Conservation (phyloP, 64 coral and sea anemone species). For the Montipora foliosa region DNA sequence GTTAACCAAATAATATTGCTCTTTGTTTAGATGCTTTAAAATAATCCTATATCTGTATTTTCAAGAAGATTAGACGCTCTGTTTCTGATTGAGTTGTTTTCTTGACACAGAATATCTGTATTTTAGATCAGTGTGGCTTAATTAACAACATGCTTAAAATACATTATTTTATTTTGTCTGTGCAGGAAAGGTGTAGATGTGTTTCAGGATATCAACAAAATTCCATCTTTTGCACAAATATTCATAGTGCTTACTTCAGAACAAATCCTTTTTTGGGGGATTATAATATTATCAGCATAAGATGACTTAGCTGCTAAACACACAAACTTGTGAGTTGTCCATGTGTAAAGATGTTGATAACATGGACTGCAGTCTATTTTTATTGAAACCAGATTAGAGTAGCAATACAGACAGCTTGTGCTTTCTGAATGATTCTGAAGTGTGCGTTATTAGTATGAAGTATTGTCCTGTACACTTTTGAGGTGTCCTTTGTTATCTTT, state of each 20-base stretch:
- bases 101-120: background rate
- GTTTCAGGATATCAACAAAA: conserved; percentile 12
- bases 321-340: background rate
- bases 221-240: background rate
- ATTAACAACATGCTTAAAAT: background rate
- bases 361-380: background rate
- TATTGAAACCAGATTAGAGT: background rate
- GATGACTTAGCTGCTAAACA: background rate
- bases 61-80: too few species aligned
- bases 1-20: too few species aligned
- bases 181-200: background rate
- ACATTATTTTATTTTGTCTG: background rate
- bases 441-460: too few species aligned
- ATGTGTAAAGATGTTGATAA: background rate
- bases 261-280: background rate
- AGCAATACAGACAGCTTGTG: background rate
- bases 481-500: too few species aligned
- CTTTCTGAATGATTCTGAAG: too few species aligned
- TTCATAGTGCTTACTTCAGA: background rate
- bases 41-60: too few species aligned
- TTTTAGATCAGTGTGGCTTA: background rate
- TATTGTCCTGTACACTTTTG: too few species aligned
- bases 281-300: background rate
- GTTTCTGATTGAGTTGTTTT: too few species aligned
- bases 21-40: too few species aligned